These are phyloP conservation scores for Falco columbarius DNA, from an alignment of 2,797 vertebrate species.

Conservation along the genomic window DNA sequence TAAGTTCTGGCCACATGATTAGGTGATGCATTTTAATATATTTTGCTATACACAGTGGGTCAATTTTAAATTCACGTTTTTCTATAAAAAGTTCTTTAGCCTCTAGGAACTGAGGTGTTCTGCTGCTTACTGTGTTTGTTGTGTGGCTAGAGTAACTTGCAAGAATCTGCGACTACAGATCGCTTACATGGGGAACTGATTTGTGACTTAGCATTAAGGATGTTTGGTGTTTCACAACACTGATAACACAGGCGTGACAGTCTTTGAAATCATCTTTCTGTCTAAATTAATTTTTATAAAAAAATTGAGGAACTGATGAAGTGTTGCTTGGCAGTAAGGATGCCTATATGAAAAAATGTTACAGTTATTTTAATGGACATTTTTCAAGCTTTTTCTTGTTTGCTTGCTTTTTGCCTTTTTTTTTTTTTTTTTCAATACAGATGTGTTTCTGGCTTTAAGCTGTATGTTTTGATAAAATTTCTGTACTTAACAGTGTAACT, in stretches of 20 bases:
- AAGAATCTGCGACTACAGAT: not conserved
- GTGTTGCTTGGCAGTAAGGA: not conserved
- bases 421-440: not conserved
- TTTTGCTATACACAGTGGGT: not conserved
- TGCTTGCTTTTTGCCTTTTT: not conserved
- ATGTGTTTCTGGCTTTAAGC: not conserved
- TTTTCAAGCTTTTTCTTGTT: not conserved
- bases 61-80: not conserved
- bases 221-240: not conserved
- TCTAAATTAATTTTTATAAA: not conserved
- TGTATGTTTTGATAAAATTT: constrained; percentile 31
- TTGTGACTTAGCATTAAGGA: not conserved
- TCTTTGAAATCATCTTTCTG: not conserved
- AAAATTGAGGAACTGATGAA: not conserved
- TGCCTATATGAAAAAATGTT: not conserved
- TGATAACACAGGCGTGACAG: not conserved
- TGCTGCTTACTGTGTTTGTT: not conserved
- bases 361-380: not conserved
- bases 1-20: not conserved
- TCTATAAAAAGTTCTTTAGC: not conserved
- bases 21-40: not conserved
- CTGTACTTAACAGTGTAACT: constrained; percentile 24
- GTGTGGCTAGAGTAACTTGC: not conserved
- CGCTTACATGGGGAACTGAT: not conserved
- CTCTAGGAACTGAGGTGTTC: not conserved